phyloP scores from a whole-genome alignment of 2,888 invertebrate genomes.

The Achlya flavicornis region DNA sequence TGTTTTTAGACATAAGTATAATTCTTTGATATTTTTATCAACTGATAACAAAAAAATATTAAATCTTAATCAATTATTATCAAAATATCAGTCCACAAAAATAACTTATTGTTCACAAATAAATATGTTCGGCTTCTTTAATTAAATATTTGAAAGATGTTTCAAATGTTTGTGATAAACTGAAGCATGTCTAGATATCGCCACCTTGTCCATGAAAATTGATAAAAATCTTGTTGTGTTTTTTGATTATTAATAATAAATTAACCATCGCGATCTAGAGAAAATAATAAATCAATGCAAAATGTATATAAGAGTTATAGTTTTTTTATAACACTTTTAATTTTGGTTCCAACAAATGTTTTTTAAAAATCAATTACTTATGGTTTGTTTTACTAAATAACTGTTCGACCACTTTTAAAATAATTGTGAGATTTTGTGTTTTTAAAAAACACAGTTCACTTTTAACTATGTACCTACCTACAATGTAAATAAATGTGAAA shows the following conservation, averaged over 20 bases:
- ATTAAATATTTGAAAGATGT: too few relatives aligned
- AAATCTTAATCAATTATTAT: not conserved
- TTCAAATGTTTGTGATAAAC: too few relatives aligned
- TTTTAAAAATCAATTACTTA: not conserved
- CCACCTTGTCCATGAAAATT: not conserved
- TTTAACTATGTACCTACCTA: not conserved
- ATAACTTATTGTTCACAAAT: not conserved
- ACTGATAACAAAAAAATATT: not conserved
- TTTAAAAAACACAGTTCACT: not conserved
- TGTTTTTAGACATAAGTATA: not conserved
- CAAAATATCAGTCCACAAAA: not conserved
- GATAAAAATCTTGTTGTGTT: not conserved
- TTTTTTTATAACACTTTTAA: not conserved
- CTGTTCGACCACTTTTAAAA: too few relatives aligned
- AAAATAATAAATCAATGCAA: not conserved
- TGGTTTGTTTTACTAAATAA: not conserved
- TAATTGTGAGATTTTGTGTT: not conserved
- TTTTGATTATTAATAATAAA: not conserved
- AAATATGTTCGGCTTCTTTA: too few relatives aligned
- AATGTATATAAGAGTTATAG: not conserved
- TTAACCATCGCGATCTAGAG: not conserved
- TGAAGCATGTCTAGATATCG: too few relatives aligned
- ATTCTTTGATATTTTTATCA: not conserved
- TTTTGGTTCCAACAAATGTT: not conserved
- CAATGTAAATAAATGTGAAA: constrained; percentile 6